phyloP scores from a whole-genome alignment of 2,888 invertebrate species.

The Sicus ferrugineus region DNA sequence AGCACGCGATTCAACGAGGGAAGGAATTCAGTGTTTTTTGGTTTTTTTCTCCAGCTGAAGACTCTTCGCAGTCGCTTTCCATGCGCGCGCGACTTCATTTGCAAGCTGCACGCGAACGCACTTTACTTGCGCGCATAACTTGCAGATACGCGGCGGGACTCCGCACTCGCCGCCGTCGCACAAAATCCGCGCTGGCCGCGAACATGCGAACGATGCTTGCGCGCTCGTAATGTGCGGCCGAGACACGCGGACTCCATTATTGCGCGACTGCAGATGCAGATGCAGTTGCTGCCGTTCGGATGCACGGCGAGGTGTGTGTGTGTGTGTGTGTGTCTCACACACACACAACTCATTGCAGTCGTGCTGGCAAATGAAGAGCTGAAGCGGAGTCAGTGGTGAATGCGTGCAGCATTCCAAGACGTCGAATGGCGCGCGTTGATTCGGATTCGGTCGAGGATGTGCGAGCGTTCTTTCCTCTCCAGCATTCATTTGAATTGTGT shows the following conservation, averaged over 20 bases:
- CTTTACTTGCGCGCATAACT: no score
- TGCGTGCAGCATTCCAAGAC: no score
- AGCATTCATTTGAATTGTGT: no score
- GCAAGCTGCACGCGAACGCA: not conserved
- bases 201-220: not conserved
- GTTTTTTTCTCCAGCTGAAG: not conserved
- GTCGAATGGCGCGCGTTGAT: no score
- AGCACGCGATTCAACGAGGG: not conserved
- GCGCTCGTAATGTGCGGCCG: slow-evolving; percentile 8
- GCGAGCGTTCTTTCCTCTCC: no score
- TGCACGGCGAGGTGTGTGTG: no score
- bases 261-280: slow-evolving; percentile 7
- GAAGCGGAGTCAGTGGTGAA: no score
- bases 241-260: slow-evolving; percentile 32
- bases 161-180: not conserved
- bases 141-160: not conserved
- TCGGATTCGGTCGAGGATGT: no score
- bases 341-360: no score
- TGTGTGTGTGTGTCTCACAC: no score
- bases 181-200: not conserved
- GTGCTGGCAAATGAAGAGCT: no score
- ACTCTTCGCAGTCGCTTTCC: slow-evolving; percentile 14
- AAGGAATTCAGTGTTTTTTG: not conserved
- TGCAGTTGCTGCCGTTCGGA: not conserved
- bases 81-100: not conserved